Evolutionary conservation across 1,140 invertebrate genomes (phyloP).

Genomic region (Scaptomyza montana): DNA sequence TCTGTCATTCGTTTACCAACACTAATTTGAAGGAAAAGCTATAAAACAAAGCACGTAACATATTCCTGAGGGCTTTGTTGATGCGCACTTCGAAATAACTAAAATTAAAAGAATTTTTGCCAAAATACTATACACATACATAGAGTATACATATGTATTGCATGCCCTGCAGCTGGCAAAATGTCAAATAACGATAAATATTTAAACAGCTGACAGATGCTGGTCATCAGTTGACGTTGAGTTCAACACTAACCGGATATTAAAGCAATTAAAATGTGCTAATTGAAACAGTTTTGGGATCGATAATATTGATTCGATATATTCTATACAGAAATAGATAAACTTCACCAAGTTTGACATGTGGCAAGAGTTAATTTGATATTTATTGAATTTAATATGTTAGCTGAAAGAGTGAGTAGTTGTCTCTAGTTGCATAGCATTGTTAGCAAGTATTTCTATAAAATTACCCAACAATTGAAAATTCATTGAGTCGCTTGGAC

Average conservation of each 20-base stretch:
- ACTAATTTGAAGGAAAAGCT: background rate
- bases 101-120: background rate
- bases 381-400: background rate
- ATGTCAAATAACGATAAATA: conserved; percentile 12
- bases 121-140: background rate
- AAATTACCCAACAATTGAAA: background rate
- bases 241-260: conserved; percentile 11
- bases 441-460: conserved; percentile 4
- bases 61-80: background rate
- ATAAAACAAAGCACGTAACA: background rate
- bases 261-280: conserved; percentile 3
- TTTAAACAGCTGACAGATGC: conserved; percentile 8
- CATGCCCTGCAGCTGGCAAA: conserved; percentile 1
- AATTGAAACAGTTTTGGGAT: conserved; percentile 1
- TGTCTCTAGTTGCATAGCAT: background rate
- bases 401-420: background rate
- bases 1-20: background rate
- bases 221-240: conserved; percentile 1
- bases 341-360: background rate
- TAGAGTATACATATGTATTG: background rate
- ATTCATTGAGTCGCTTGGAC: background rate
- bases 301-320: too few species aligned
- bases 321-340: background rate
- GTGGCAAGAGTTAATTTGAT: background rate
- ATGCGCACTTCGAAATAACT: background rate